Base-by-base conservation (phyloP, 2,888 invertebrate species). In the Helobdella robusta region DNA sequence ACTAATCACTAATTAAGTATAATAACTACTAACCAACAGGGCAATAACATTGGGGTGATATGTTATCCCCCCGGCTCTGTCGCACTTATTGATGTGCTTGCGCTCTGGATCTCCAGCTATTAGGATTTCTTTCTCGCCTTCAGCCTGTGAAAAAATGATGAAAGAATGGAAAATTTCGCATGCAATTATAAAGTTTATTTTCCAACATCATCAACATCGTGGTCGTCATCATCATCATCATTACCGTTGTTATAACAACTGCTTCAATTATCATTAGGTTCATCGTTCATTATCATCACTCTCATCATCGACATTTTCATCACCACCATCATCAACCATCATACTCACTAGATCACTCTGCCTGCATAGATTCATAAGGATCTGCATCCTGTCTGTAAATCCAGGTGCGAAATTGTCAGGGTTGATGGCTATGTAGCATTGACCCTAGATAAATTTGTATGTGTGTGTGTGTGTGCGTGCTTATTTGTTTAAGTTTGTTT, bases 81-180 rank as follows among this genome's bases (percentile, higher is more conserved):
- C 85, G 0, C 88, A 86, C 60, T 83, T 81, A 35, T 82, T 79
- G 81, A 87, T 88, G 66, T 86, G 85, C 0, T 77, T 75, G 64
- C 84, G 83, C 76, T 92, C 92, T 54, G 88, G 89, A 77, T 94
- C 93, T 0, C 93, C 93, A 23, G 91, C 85, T 0, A 91, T 85
- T 59, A 91, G 73, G 0, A 94, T 89, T 5, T 87, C 86, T 35
- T 84, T 81, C 66, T 76, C 74, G 28, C 73, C 73, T 52, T 75
- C 75, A 23, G 72, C 72, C 77, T 76, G 52, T 18, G 72, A 25
- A n/a, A n/a, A n/a, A 20, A 59, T 6, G 28, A n/a, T 18, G 18
- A 66, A 18, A 60, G 20, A 36, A 54, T 59, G 18, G 32, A 59
- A 8, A 34, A 25, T 59, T 8, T 15, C 20, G 48, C 20, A 8